These are phyloP conservation scores for Perca flavescens DNA, from an alignment of 2,113 vertebrate genomes.

Conservation along the genomic window DNA sequence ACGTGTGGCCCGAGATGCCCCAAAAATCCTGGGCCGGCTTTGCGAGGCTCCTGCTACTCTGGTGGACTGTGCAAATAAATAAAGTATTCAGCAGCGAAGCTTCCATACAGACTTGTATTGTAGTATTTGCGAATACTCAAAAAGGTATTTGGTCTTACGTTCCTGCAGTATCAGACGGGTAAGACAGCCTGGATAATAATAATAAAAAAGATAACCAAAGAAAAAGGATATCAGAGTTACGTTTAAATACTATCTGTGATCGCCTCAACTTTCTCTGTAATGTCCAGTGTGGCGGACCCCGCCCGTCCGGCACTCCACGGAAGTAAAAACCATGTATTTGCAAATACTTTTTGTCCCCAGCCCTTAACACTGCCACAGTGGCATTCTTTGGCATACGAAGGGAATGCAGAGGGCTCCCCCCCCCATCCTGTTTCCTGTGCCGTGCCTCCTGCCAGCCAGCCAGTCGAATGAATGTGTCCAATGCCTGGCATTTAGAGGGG, in stretches of 20 bases:
- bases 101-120: background rate
- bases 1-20: background rate
- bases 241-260: slow-evolving; percentile 20
- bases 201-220: background rate
- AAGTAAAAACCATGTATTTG: slow-evolving; percentile 48
- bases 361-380: slow-evolving; percentile 40
- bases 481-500: slow-evolving; percentile 65
- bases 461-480: slow-evolving; percentile 48
- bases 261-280: slow-evolving; percentile 9
- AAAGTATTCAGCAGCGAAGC: slow-evolving; percentile 8
- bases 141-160: slow-evolving; percentile 13
- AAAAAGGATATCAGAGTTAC: background rate
- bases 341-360: slow-evolving; percentile 43
- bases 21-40: slow-evolving; percentile 3
- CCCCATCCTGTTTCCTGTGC: slow-evolving; percentile 57
- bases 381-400: slow-evolving; percentile 76
- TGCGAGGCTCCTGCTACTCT: background rate
- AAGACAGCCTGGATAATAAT: background rate
- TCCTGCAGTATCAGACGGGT: slow-evolving; percentile 7
- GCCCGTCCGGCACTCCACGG: slow-evolving; percentile 30
- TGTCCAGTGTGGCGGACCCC: slow-evolving; percentile 26
- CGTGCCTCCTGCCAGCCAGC: slow-evolving; percentile 62
- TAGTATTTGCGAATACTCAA: background rate
- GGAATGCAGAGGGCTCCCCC: slow-evolving; percentile 56
- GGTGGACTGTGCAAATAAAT: background rate